Evolutionary conservation across 2,888 invertebrate species (phyloP).

Genomic region (Camptogramma bilineatum): DNA sequence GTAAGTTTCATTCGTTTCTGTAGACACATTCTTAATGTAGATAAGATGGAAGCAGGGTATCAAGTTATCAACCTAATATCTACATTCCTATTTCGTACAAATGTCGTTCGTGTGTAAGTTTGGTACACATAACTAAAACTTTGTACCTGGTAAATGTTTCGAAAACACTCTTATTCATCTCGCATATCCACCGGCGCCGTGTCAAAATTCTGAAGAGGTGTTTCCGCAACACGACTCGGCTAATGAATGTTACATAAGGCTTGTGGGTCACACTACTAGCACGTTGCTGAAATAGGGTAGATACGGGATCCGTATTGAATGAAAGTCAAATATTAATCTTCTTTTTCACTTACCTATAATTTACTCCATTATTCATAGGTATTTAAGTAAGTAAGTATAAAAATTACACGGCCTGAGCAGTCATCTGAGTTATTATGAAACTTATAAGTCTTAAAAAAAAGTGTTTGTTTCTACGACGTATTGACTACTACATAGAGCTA

Average conservation of each 20-base stretch:
- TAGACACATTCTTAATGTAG: neutral
- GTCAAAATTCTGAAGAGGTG: constrained; percentile 48
- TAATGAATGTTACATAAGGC: constrained; percentile 65
- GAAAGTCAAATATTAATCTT: neutral
- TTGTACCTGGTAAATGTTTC: constrained; percentile 12
- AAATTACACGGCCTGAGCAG: no score
- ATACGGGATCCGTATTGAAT: constrained; percentile 23
- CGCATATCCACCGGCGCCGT: constrained; percentile 38
- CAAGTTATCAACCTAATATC: neutral
- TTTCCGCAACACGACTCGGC: constrained; percentile 52
- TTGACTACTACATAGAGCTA: no score
- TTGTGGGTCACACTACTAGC: constrained; percentile 43
- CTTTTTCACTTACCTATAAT: neutral
- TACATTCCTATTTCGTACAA: neutral
- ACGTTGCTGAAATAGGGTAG: constrained; percentile 31
- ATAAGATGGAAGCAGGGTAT: neutral
- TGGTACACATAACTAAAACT: constrained; percentile 12
- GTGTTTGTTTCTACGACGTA: no score
- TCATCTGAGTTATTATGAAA: no score
- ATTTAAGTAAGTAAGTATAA: neutral
- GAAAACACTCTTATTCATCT: constrained; percentile 33
- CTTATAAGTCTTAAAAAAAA: no score
- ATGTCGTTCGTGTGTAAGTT: neutral
- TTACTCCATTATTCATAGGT: no score
- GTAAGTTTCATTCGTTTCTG: no score